A percentile compares a stretch with the other conserved stretches of the same genome.
These are phyloP conservation scores for Cephus nigrinus DNA, from an alignment of 2,888 invertebrate species.

Conservation along the genomic window DNA sequence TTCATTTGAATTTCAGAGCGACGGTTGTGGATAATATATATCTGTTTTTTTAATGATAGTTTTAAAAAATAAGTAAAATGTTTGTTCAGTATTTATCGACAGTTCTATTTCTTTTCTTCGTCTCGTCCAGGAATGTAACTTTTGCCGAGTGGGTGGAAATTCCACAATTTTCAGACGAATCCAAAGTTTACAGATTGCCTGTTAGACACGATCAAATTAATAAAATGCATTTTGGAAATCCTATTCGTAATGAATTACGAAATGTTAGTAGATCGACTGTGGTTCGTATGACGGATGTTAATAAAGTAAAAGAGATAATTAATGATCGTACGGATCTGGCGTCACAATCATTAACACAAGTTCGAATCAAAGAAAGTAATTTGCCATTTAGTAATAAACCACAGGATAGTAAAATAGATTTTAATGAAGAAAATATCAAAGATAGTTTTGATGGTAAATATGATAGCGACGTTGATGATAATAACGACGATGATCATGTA, in stretches of 20 bases:
- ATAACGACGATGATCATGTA: slow-evolving; percentile 4
- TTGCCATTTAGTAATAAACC: neutral
- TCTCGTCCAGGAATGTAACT: neutral
- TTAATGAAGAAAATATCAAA: neutral
- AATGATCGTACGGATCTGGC: neutral
- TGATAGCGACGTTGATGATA: neutral
- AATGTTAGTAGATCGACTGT: neutral
- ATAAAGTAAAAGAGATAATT: neutral
- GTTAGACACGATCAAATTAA: neutral
- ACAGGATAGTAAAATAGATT: neutral
- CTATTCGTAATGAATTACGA: slow-evolving; percentile 1
- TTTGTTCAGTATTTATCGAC: neutral
- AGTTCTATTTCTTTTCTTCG: neutral
- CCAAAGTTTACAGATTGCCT: slow-evolving; percentile 50
- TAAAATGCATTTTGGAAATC: neutral
- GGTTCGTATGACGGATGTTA: neutral
- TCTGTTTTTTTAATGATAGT: neutral
- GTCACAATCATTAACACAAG: neutral
- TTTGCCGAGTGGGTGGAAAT: slow-evolving; percentile 60
- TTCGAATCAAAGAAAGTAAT: neutral
- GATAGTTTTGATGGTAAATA: neutral
- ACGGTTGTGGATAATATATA: neutral
- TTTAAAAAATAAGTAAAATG: neutral
- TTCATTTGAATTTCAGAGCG: neutral
- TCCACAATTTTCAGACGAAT: slow-evolving; percentile 58